Percentiles rank a stretch among this genome's conserved stretches.
phyloP scores from a whole-genome alignment of 2,797 vertebrate genomes.

The Botia almorhae region DNA sequence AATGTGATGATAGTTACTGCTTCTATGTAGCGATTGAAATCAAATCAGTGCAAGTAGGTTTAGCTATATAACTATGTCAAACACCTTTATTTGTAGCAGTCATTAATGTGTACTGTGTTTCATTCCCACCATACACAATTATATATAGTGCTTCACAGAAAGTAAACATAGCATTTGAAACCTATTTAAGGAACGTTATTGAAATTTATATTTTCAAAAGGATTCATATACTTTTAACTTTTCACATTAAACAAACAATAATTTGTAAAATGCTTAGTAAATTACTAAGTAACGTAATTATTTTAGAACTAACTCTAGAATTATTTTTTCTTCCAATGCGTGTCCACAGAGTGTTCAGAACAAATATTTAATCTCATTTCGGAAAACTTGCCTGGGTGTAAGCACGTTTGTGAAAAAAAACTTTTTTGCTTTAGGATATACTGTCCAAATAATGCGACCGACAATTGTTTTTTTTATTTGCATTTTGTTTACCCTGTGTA shows the following conservation, averaged over 20 bases:
- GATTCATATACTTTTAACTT: neutral
- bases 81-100: neutral
- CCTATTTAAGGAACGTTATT: too few species aligned
- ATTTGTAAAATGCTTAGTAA: neutral
- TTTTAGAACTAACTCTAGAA: neutral
- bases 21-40: neutral
- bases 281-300: too few species aligned
- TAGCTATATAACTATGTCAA: neutral
- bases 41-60: neutral
- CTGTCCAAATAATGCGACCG: neutral
- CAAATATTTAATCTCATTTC: neutral
- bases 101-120: conserved; percentile 1
- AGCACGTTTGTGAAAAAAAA: neutral
- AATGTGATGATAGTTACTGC: neutral
- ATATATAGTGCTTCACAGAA: neutral
- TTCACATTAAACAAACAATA: neutral
- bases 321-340: neutral
- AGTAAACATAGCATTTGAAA: neutral
- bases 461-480: neutral
- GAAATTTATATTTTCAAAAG: neutral
- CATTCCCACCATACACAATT: neutral
- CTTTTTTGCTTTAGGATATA: neutral
- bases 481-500: neutral
- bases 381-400: neutral
- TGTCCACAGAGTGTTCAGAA: neutral